Percentiles rank a stretch among this genome's conserved stretches.
These are phyloP conservation scores for Poecile atricapillus DNA, from an alignment of 2,113 vertebrate species.

Conservation along the genomic window DNA sequence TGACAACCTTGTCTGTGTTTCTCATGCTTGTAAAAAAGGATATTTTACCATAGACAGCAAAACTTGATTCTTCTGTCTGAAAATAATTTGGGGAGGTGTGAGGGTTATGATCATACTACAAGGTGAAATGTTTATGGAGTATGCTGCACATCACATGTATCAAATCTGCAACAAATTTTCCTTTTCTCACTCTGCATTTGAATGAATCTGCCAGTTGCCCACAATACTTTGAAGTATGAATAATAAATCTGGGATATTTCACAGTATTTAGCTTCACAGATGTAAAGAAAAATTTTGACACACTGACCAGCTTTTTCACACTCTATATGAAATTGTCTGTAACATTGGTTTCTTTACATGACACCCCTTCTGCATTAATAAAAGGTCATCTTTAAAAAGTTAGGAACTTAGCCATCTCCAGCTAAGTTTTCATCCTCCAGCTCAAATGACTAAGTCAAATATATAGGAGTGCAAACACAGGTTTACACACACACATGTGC, in stretches of 20 bases:
- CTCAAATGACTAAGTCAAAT: background rate
- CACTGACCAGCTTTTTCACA: background rate
- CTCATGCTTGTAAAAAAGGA: background rate
- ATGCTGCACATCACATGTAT: background rate
- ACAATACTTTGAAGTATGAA: background rate
- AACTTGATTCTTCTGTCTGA: background rate
- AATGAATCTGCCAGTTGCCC: background rate
- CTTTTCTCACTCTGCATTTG: background rate
- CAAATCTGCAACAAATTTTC: background rate
- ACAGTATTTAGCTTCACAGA: background rate
- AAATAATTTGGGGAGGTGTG: background rate
- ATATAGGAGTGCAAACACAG: background rate
- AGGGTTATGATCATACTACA: background rate
- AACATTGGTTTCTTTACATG: background rate
- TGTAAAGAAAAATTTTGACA: background rate
- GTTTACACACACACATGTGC: accelerated
- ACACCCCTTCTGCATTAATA: background rate
- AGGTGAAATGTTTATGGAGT: background rate
- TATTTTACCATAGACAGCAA: background rate
- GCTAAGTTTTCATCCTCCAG: background rate
- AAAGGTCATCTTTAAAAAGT: background rate
- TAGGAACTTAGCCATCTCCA: background rate
- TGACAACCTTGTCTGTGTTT: background rate
- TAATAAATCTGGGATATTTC: background rate
- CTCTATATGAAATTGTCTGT: background rate